phyloP scores from a whole-genome alignment of 2,113 vertebrate species.

The Phaethon lepturus region DNA sequence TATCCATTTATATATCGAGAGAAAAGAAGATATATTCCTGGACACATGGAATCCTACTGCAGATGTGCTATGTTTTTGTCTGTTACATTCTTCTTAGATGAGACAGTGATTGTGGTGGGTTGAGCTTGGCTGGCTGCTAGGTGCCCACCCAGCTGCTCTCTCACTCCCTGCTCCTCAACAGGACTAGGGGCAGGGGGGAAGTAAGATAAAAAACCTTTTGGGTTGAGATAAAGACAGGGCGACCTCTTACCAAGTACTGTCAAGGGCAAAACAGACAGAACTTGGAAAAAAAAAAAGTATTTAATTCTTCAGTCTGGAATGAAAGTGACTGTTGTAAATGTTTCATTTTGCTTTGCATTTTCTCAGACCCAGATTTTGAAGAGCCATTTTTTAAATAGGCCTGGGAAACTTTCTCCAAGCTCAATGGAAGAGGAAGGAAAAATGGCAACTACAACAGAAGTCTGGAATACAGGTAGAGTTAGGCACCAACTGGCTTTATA shows the following conservation, averaged over 20 bases:
- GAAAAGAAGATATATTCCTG: background rate
- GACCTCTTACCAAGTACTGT: background rate
- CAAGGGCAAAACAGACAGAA: background rate
- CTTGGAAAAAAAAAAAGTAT: background rate
- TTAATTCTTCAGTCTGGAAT: background rate
- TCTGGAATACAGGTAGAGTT: background rate
- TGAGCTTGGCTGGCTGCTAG: background rate
- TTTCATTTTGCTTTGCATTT: background rate
- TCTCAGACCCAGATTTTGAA: background rate
- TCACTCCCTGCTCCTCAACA: background rate
- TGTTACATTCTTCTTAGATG: background rate
- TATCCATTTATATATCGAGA: background rate
- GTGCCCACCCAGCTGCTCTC: background rate
- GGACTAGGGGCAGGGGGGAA: fast-evolving
- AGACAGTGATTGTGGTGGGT: background rate
- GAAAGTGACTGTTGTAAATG: background rate
- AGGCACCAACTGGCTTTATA: background rate
- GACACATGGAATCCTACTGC: background rate
- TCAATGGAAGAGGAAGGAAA: background rate
- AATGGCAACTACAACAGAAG: background rate
- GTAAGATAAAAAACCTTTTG: background rate
- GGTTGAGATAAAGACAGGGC: background rate
- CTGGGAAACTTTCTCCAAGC: background rate
- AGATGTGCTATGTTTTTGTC: background rate
- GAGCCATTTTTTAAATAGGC: background rate